Evolutionary conservation across 2,797 vertebrate species (phyloP), one percentile per base, ranked within the genome.

Genomic region (Sandelia bainsii): DNA sequence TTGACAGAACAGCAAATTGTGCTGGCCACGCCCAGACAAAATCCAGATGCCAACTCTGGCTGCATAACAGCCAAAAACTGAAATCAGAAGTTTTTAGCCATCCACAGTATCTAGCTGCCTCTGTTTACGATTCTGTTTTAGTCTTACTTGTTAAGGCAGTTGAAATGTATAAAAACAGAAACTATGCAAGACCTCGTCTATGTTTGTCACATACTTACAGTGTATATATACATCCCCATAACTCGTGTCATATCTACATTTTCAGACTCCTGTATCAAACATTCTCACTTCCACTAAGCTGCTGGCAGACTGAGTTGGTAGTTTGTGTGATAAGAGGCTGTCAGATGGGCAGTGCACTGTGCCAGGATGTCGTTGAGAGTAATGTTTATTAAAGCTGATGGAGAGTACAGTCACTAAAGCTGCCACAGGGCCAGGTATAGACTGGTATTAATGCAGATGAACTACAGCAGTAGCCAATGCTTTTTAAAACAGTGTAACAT

Each of bases 311-410:
- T 17, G 5, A 25, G 46, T 42, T 71, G 46, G 61, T 62, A n/a
- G 59, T 73, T 76, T 59, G 40, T 52, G 60, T 72, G 63, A 66
- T 45, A 50, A 57, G 54, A 58, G 14, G 54, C 53, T 73, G 65
- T 77, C 85, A 91, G 82, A 78, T 66, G 67, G 64, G 42, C 60
- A 57, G 34, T 76, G 48, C 6, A 7, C 59, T 39, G 59, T 73
- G 72, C 77, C 87, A 85, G 77, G 62, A 66, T 62, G 68, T 66
- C 25, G 9, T 71, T 64, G 70, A 72, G 71, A 69, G 70, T 82
- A 63, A 80, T 81, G 68, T 78, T 84, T 64, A 84, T 83, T 69
- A 75, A 62, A 80, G 62, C 62, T 80, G 87, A 86, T 72, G 68
- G 74, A 81, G 74, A 50, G 62, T 73, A 73, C 64, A 62, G 56